phyloP scores from a whole-genome alignment of 2,113 vertebrate species.

The Syngnathus floridae region DNA sequence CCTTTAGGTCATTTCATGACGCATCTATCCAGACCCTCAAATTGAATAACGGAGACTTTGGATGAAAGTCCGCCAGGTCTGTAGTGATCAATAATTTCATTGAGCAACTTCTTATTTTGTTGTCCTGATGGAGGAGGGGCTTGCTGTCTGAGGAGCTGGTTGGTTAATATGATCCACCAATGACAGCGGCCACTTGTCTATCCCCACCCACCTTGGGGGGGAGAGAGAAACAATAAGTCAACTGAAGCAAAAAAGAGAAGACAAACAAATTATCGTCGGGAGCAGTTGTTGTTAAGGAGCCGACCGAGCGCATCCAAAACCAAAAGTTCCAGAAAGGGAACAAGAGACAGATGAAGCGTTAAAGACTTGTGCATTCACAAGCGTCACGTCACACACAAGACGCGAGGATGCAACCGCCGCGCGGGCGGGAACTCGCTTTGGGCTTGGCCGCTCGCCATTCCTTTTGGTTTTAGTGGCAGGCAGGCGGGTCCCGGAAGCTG shows the following conservation, averaged over 20 bases:
- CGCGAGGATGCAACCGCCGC: constrained; percentile 54
- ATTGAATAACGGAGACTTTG: not conserved
- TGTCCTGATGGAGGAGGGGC: constrained; percentile 1
- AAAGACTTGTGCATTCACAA: constrained; percentile 79
- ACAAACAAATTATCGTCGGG: constrained; percentile 66
- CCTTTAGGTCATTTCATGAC: not conserved
- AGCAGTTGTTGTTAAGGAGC: constrained; percentile 70
- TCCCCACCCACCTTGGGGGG: constrained; percentile 54
- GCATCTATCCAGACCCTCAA: not conserved
- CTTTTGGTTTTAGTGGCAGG: constrained; percentile 80
- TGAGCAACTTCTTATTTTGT: not conserved
- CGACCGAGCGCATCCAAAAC: constrained; percentile 55
- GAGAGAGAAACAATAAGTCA: constrained; percentile 20
- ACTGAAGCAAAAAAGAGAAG: constrained; percentile 24
- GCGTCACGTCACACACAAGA: constrained; percentile 41
- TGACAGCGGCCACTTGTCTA: constrained; percentile 73
- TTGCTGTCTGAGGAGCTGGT: constrained; percentile 79
- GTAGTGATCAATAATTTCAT: not conserved
- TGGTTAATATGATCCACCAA: constrained; percentile 62
- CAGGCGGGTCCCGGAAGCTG: constrained; percentile 66
- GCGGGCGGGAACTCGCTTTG: constrained; percentile 51
- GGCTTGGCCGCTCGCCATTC: constrained; percentile 19
- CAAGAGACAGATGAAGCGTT: constrained; percentile 38
- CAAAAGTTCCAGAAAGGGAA: constrained; percentile 69
- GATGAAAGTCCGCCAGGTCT: not conserved